Conservation (phyloP, 2,888 invertebrate genomes). For the Stratiomys singularior region DNA sequence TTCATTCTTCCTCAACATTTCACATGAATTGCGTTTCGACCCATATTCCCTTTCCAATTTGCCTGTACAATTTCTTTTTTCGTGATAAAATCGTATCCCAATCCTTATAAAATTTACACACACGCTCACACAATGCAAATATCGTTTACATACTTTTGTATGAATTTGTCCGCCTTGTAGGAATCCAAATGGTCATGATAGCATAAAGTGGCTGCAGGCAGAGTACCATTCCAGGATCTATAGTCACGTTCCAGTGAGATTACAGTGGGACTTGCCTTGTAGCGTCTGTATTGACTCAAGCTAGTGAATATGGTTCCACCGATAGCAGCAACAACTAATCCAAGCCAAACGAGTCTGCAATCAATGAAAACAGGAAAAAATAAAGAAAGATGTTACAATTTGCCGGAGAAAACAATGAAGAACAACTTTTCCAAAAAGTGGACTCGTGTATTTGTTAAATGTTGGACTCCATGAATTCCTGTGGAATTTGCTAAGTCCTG, state of each 20-base stretch:
- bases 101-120: neutral
- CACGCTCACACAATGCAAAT: neutral
- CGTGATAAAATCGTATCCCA: neutral
- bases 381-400: neutral
- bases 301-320: slow-evolving; percentile 57
- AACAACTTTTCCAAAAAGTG: slow-evolving; percentile 1
- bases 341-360: slow-evolving; percentile 58
- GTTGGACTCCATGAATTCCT: slow-evolving; percentile 2
- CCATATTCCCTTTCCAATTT: too few relatives aligned
- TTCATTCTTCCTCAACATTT: too few relatives aligned
- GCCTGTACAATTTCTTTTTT: too few relatives aligned
- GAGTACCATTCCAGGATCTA: slow-evolving; percentile 62
- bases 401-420: neutral
- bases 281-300: slow-evolving; percentile 58
- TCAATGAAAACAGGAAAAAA: slow-evolving; percentile 1
- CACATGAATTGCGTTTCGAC: too few relatives aligned
- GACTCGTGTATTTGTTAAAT: neutral
- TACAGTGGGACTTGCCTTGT: slow-evolving; percentile 60
- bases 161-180: slow-evolving; percentile 59
- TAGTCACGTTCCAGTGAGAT: slow-evolving; percentile 63
- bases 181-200: slow-evolving; percentile 62
- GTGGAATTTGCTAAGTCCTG: neutral
- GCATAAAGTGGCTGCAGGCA: slow-evolving; percentile 63
- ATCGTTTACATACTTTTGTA: slow-evolving; percentile 54
- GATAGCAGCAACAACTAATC: slow-evolving; percentile 56